phyloP scores from a whole-genome alignment of 2,888 invertebrate genomes.

The Sericinus montela region DNA sequence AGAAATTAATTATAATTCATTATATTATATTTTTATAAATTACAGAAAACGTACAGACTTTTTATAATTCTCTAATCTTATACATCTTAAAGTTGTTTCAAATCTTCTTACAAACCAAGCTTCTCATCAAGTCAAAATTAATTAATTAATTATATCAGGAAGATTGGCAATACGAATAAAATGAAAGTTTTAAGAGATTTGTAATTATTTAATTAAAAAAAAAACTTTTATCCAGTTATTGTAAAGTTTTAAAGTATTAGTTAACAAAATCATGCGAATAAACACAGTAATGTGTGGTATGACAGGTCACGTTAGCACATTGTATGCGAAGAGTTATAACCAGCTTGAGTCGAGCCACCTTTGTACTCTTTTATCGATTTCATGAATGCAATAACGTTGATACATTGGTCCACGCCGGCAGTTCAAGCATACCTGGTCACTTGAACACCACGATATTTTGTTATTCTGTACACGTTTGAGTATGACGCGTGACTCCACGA shows the following conservation, averaged over 20 bases:
- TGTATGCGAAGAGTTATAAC: conserved; percentile 26
- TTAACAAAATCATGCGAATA: neutral
- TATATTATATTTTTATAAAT: too few species aligned
- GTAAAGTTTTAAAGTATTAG: neutral
- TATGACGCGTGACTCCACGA: conserved; percentile 48
- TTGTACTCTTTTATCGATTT: neutral
- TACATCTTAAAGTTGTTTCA: too few species aligned
- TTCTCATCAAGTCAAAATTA: too few species aligned
- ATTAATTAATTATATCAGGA: too few species aligned
- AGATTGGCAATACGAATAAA: too few species aligned
- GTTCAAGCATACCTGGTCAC: conserved; percentile 3
- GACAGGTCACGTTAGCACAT: conserved; percentile 32
- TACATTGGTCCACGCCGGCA: neutral
- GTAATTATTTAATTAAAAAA: too few species aligned
- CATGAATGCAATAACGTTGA: neutral
- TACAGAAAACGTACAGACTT: too few species aligned
- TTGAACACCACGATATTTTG: neutral
- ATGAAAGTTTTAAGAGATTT: too few species aligned
- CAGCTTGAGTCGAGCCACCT: neutral
- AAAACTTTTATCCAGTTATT: neutral
- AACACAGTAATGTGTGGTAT: conserved; percentile 25
- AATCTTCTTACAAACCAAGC: too few species aligned
- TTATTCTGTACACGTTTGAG: conserved; percentile 39
- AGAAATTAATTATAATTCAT: too few species aligned
- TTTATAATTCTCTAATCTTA: too few species aligned